Base-by-base conservation (phyloP, 2,888 invertebrate genomes). In the Megastigmus dorsalis region DNA sequence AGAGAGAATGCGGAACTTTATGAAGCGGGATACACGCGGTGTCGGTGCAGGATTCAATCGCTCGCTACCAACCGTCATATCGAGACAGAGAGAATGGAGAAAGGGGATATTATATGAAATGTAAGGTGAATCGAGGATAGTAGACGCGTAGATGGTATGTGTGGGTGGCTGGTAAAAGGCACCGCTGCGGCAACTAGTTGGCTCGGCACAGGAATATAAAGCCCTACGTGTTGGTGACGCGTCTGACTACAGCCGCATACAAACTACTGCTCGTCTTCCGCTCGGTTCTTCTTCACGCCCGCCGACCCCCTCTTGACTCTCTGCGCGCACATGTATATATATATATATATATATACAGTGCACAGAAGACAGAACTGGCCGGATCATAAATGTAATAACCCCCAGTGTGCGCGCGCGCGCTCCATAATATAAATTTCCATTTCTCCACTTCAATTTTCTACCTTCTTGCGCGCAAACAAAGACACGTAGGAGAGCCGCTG, bases 391-490 rank as follows among this genome's bases (percentile, higher is more conserved):
- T 55, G 43, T 59, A 68, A 59, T 68, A 59, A 68, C 23, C 68
- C 3, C 13, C 23, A 7, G 7, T 7, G 13, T 10, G n/a, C 41
- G n/a, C n/a, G n/a, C n/a, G n/a, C n/a, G n/a, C n/a, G n/a, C n/a
- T n/a, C n/a, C n/a, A n/a, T n/a, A n/a, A 15, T 38, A 20, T 55
- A 50, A 48, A 59, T 72, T 65, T 65, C 41, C 36, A 45, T 65
- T 50, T 28, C 38, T 57, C 41, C 38, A n/a, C 28, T 50, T 63
- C 50, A 38, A 52, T 63, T 38, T 41, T 54, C 71, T n/a, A 70
- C 57, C 38, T 60, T 71, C 52, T 48, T 13, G 18, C 65, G 50
- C 57, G 54, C 20, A 75, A 75, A 74, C 73, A 68, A 50, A 50
- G 50, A 50, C 7, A 28, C 10, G 26, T 13, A n/a, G 9, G 9